These are phyloP conservation scores for Ianthella basta DNA, from an alignment of 37 sponge, comb jelly and placozoan species.

Conservation along the genomic window DNA sequence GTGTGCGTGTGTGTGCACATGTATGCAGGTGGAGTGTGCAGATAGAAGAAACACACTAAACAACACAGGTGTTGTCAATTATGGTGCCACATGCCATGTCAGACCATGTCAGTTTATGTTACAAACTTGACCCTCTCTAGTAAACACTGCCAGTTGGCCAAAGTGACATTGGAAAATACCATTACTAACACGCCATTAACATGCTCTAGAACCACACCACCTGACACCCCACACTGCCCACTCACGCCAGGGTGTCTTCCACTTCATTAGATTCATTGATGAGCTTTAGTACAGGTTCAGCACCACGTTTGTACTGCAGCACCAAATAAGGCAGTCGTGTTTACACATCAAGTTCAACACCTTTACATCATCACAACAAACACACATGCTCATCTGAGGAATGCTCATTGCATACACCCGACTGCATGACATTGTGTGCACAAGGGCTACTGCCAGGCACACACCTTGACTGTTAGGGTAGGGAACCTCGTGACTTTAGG, in stretches of 20 bases:
- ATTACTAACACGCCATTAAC: background rate
- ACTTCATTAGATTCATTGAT: slow-evolving; percentile 78
- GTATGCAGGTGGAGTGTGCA: background rate
- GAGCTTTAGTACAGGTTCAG: slow-evolving; percentile 74
- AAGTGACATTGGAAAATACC: background rate
- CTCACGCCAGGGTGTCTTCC: slow-evolving; percentile 82
- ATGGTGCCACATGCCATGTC: background rate
- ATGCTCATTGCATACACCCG: background rate
- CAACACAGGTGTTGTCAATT: background rate
- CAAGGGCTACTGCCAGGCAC: too few relatives aligned
- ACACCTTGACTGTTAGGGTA: slow-evolving; percentile 53
- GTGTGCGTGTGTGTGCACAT: background rate
- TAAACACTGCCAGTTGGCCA: background rate
- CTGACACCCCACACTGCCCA: background rate
- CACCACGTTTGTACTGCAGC: slow-evolving; percentile 76
- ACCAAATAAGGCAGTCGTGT: background rate
- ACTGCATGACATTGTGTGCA: background rate
- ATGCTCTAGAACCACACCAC: background rate
- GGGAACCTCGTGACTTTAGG: slow-evolving; percentile 56
- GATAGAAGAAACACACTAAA: background rate
- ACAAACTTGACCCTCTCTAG: background rate
- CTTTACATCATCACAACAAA: background rate
- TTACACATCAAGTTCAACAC: background rate
- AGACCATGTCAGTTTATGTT: background rate
- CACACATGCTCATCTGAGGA: background rate